Conservation (phyloP, 2,797 vertebrate species). For the Molossus molossus region DNA sequence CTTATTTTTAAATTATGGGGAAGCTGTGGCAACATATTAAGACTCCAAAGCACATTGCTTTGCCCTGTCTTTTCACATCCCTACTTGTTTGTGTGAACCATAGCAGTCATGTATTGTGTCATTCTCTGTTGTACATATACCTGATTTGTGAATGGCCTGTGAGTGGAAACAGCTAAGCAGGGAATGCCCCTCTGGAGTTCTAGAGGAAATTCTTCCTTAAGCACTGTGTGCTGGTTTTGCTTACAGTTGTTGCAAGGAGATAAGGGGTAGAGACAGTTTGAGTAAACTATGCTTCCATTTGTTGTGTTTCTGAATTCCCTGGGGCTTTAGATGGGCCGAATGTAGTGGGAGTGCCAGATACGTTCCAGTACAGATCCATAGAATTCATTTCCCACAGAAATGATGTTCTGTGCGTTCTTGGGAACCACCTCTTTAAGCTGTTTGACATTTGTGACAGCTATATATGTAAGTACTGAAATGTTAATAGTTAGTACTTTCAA, state of each 20-base stretch:
- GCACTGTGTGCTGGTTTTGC: constrained; percentile 11
- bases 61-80: neutral
- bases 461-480: constrained; percentile 52
- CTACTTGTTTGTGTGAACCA: neutral
- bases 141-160: neutral
- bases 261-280: constrained; percentile 38
- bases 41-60: neutral
- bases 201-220: constrained; percentile 30
- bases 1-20: constrained; percentile 52
- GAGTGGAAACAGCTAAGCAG: neutral
- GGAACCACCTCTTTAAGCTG: neutral
- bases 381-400: constrained; percentile 55
- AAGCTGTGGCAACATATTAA: neutral
- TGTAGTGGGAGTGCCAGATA: constrained; percentile 7
- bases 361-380: neutral
- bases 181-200: neutral
- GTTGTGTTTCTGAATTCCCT: constrained; percentile 48
- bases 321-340: neutral
- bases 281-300: constrained; percentile 23
- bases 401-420: neutral
- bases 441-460: constrained; percentile 8
- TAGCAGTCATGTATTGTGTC: neutral
- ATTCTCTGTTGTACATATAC: neutral
- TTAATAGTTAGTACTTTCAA: constrained; percentile 26
- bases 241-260: neutral